Base-by-base conservation (phyloP, 2,113 vertebrate genomes). In the Acanthochromis polyacanthus region DNA sequence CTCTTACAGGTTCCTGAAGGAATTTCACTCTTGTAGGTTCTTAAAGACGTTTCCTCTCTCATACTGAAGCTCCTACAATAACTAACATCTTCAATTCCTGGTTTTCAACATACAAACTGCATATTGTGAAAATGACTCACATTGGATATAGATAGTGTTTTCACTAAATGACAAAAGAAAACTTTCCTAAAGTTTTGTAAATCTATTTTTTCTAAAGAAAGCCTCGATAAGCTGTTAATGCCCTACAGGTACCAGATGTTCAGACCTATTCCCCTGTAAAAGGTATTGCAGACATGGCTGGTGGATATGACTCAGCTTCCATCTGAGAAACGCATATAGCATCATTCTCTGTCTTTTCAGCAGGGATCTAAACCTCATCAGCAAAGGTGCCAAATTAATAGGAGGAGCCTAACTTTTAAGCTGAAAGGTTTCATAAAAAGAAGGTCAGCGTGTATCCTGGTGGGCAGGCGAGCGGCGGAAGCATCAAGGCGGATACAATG, bases 381-480 rank as follows among this genome's bases (percentile, higher is more conserved):
- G 64, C 72, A 75, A 82, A 86, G 63, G 59, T 15, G 56, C 19
- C 20, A 78, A 75, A 84, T 79, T 62, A 80, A 74, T 4, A 52
- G 61, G 22, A 38, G 71, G 15, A 4, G 64, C 22, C 36, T 17
- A 64, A 57, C 30, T 80, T 73, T 58, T 6, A 38, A 71, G 66
- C 53, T 43, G 61, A 88, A 61, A 82, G 65, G 48, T 40, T 75
- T 82, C n/a, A 20, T 48, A 40, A 5, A 57, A 60, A 70, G 59
- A 28, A 66, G 78, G 77, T 85, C 77, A 52, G 71, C 6, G 0
- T 10, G 20, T 45, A 28, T 80, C 64, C 56, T 57, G 8, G 68
- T 32, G 77, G 67, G 71, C 59, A 22, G 75, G 59, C 51, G 1
- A 63, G 65, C 14, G 5, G 57, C 63, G 52, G 36, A 40, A 64